Evolutionary conservation across 53 echinoderm and acorn worm genomes (phyloP), one percentile per base, ranked within the genome.

Genomic region (Pentamera pediparva): DNA sequence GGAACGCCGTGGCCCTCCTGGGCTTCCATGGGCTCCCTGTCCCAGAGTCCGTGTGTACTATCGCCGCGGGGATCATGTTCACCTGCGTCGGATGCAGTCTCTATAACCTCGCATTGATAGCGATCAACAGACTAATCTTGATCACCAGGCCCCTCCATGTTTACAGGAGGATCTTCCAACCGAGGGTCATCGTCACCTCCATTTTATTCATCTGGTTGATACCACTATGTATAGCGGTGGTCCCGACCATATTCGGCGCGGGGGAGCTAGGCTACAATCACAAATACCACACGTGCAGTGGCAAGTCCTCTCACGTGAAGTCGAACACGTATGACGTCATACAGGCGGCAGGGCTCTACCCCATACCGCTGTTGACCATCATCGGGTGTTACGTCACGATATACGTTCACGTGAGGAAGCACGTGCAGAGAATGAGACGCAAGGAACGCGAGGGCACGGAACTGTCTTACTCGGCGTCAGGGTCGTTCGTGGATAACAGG

Each of bases 31-130:
- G 79, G 1, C 74, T 84, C 37, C 92, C 92, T 18, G 71, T 77
- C 21, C 78, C 85, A 26, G 76, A 76, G 25, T 79, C 82, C 79
- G 4, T 92, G 32, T 92, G 92, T 35, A 59, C 81, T 28, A 62
- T 63, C 11, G 79, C 81, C 13, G 92, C 82, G 1, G 84, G 75
- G 11, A 28, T 88, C 13, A 43, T 88, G 35, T 82, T 88, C 72
- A 59, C 82, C 19, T 88, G 88, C 60, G 65, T 82, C 1, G 88
- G 92, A 10, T 78, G 82, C 58, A 92, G 92, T 53, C 45, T 90
- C 30, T 90, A 84, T 35, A 90, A 84, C 21, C 56, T 94, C 24
- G 90, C 90, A 4, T 90, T 85, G 3, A 90, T 94, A 32, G 94
- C 87, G 20, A 45, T 90, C 24, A 90, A 90, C 67, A 76, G 94